Evolutionary conservation across 2,888 invertebrate genomes (phyloP).

Genomic region (Suillia variegata): DNA sequence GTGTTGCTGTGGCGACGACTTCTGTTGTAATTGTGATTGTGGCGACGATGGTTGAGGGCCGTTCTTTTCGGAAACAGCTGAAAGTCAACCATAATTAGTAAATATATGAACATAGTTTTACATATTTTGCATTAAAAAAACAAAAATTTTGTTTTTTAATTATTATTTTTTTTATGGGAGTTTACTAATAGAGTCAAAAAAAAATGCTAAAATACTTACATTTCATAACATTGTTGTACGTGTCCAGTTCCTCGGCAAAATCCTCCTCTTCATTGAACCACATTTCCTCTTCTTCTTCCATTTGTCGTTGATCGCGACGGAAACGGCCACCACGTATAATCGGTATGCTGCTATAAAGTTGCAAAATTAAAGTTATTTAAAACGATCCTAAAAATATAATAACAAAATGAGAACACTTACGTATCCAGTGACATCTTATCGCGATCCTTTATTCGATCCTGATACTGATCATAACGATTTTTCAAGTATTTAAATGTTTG

Average conservation of each 20-base stretch:
- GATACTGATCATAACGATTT: conserved; percentile 86
- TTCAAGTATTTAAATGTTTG: conserved; percentile 96
- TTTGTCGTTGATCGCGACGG: conserved; percentile 88
- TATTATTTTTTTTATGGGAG: too few species aligned
- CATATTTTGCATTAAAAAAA: too few species aligned
- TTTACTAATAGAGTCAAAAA: too few species aligned
- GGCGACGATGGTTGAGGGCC: conserved; percentile 56
- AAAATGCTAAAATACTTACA: conserved; percentile 53
- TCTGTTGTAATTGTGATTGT: conserved; percentile 43
- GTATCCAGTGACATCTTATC: conserved; percentile 74
- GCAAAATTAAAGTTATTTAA: conserved; percentile 1
- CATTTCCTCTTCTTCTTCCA: conserved; percentile 98
- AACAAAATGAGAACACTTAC: conserved; percentile 59
- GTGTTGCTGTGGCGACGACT: conserved; percentile 54
- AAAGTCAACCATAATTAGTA: too few species aligned
- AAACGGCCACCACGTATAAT: conserved; percentile 77
- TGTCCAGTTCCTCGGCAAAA: conserved; percentile 74
- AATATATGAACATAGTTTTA: too few species aligned
- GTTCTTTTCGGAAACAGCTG: conserved; percentile 57
- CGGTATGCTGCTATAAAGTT: conserved; percentile 60
- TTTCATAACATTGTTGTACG: conserved; percentile 60
- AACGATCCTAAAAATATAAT: not conserved
- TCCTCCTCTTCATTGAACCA: conserved; percentile 99
- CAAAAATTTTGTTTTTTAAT: too few species aligned
- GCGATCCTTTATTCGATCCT: conserved; percentile 86